Percentiles rank a stretch among this genome's conserved stretches.
Conservation (phyloP, 2,797 vertebrate genomes). For the Chaunax sp. region DNA sequence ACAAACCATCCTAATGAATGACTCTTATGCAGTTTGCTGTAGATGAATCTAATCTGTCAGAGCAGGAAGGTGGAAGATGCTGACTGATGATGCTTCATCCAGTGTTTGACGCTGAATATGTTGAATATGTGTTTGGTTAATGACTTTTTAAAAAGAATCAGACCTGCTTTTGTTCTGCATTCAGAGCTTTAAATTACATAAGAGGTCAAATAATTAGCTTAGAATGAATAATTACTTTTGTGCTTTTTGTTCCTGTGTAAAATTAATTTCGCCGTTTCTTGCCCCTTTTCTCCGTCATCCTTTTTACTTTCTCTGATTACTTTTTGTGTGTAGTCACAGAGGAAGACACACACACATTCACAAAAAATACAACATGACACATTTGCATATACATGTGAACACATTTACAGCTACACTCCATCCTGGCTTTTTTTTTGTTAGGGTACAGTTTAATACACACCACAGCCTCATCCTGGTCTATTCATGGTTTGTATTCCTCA, state of each 20-base stretch:
- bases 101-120: no score
- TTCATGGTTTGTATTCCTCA: conserved; percentile 57
- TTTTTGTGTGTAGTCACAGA: conserved; percentile 43
- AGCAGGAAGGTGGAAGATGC: no score
- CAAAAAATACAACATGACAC: neutral
- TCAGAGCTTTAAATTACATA: conserved; percentile 14
- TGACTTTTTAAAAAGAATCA: no score
- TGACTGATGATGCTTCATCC: no score
- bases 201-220: conserved; percentile 22
- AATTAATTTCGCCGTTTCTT: conserved; percentile 10
- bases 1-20: no score
- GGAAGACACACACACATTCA: no score
- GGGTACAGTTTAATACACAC: conserved; percentile 14
- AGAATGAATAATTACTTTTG: neutral
- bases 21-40: no score
- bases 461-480: conserved; percentile 30
- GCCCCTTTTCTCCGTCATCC: neutral
- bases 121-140: no score
- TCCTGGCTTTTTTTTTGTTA: conserved; percentile 40
- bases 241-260: conserved; percentile 22
- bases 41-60: no score
- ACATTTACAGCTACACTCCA: conserved; percentile 24
- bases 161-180: conserved; percentile 4
- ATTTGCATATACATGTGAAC: conserved; percentile 1
- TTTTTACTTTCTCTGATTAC: conserved; percentile 33